These are phyloP conservation scores for Harpalus rubripes DNA, from an alignment of 2,888 invertebrate species.

Conservation along the genomic window DNA sequence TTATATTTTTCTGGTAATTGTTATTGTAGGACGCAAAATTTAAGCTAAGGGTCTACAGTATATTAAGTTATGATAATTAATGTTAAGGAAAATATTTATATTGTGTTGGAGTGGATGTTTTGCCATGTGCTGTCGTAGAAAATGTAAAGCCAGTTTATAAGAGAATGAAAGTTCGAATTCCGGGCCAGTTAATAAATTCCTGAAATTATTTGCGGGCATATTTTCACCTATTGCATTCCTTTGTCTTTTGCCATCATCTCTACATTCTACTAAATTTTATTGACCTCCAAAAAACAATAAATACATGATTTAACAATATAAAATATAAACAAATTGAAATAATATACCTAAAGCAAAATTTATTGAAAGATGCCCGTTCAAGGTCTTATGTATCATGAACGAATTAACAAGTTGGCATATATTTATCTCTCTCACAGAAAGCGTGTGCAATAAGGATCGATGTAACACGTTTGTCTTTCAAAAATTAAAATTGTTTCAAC, in stretches of 20 bases:
- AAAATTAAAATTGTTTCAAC: too few species aligned
- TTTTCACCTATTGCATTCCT: conserved; percentile 38
- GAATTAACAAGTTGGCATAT: too few species aligned
- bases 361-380: too few species aligned
- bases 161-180: conserved; percentile 33
- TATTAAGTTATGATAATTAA: conserved; percentile 19
- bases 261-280: not conserved
- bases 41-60: not conserved
- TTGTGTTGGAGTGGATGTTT: conserved; percentile 16
- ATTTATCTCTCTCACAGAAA: too few species aligned
- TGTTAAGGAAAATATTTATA: conserved; percentile 28
- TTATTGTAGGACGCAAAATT: not conserved
- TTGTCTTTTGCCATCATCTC: not conserved
- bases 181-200: conserved; percentile 37
- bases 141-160: conserved; percentile 9
- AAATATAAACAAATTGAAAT: too few species aligned
- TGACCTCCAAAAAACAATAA: not conserved
- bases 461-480: too few species aligned
- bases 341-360: too few species aligned
- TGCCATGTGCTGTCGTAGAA: conserved; percentile 15
- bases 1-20: not conserved
- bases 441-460: too few species aligned
- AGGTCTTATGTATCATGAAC: too few species aligned
- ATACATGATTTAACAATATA: too few species aligned
- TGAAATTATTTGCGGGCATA: conserved; percentile 33